phyloP scores from a whole-genome alignment of 2,888 invertebrate species.

The Tenthredo notha region DNA sequence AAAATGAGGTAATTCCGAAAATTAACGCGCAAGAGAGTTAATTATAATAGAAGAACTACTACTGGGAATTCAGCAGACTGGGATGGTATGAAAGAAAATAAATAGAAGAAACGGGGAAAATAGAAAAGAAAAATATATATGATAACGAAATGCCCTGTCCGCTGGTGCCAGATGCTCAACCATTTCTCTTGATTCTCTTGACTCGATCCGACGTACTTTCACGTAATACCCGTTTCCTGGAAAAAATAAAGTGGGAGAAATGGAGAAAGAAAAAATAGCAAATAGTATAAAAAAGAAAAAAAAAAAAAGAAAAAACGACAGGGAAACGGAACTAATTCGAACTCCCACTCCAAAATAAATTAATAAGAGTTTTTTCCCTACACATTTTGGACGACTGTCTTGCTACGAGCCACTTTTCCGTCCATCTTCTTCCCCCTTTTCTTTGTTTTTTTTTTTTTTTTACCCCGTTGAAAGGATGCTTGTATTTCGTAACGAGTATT shows the following conservation, averaged over 20 bases:
- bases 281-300: background rate
- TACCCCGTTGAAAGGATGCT: background rate
- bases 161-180: slow-evolving; percentile 47
- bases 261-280: background rate
- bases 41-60: slow-evolving; percentile 2
- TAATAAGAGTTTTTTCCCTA: background rate
- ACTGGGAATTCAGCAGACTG: slow-evolving; percentile 4
- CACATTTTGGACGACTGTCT: slow-evolving; percentile 1
- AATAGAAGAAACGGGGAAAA: slow-evolving; percentile 6
- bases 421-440: background rate
- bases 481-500: background rate
- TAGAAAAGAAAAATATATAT: slow-evolving; percentile 10
- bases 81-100: background rate
- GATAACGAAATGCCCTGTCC: slow-evolving; percentile 44
- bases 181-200: slow-evolving; percentile 49
- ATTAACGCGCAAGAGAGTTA: background rate
- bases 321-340: slow-evolving; percentile 18
- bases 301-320: background rate
- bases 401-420: background rate
- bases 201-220: slow-evolving; percentile 24
- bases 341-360: background rate
- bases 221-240: slow-evolving; percentile 30
- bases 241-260: background rate
- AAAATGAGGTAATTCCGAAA: background rate
- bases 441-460: background rate